Percentiles rank a stretch among this genome's conserved stretches.
These are phyloP conservation scores for Pelochelys cantorii DNA, from an alignment of 2,797 vertebrate species.

Conservation along the genomic window DNA sequence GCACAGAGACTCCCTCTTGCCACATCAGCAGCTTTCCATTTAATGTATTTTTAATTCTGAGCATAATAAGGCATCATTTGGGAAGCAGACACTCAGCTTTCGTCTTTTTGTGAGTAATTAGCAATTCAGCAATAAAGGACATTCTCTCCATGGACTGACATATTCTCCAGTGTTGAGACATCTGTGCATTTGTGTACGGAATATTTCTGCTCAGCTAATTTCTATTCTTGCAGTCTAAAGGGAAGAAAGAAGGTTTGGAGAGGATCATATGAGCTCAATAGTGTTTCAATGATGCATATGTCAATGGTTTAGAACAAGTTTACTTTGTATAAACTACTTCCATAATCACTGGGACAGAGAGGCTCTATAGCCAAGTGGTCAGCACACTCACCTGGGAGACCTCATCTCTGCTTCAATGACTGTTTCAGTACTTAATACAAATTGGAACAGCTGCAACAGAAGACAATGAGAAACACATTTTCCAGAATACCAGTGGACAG, in stretches of 20 bases:
- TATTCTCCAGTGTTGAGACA: conserved; percentile 1
- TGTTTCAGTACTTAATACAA: background rate
- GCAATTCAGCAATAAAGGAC: conserved; percentile 30
- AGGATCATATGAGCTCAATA: background rate
- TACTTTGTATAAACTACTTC: background rate
- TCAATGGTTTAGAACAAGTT: background rate
- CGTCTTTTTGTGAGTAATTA: conserved; percentile 48
- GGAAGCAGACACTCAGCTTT: conserved; percentile 43
- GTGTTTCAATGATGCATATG: background rate
- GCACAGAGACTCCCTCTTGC: conserved; percentile 8
- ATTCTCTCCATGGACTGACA: background rate
- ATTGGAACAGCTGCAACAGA: background rate
- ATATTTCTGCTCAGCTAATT: background rate
- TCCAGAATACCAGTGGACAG: background rate
- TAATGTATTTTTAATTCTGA: conserved; percentile 58
- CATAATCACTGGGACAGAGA: background rate
- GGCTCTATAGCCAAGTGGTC: background rate
- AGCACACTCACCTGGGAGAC: background rate
- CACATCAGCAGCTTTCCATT: conserved; percentile 30
- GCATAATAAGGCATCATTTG: conserved; percentile 35
- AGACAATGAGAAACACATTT: background rate
- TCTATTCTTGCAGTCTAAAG: background rate
- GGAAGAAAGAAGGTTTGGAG: background rate
- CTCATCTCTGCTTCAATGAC: background rate
- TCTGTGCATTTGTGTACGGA: background rate